Conservation (phyloP, 2,797 vertebrate genomes). For the Protonibea diacanthus region DNA sequence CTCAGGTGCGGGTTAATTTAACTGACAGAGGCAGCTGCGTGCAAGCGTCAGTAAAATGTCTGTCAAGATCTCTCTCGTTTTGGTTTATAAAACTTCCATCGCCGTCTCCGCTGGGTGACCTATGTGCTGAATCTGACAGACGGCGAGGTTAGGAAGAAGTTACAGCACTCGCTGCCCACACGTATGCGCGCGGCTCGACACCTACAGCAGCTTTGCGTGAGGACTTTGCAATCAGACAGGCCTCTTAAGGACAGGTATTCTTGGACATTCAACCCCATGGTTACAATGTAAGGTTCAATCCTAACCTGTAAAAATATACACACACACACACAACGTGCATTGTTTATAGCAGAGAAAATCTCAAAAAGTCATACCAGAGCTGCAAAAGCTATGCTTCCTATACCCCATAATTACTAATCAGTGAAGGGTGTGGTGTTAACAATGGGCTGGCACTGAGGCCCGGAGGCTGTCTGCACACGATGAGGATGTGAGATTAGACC, state of each 20-base stretch:
- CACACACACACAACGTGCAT: background rate
- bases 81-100: slow-evolving; percentile 14
- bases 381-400: slow-evolving; percentile 2
- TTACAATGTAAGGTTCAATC: background rate
- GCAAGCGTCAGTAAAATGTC: slow-evolving; percentile 2
- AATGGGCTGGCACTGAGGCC: slow-evolving; percentile 13
- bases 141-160: background rate
- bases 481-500: slow-evolving; percentile 26
- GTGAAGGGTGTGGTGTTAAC: slow-evolving; percentile 49
- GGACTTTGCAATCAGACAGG: background rate
- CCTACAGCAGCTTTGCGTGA: background rate
- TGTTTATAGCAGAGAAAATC: background rate
- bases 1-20: slow-evolving; percentile 9
- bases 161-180: background rate
- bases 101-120: background rate
- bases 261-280: background rate
- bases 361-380: background rate
- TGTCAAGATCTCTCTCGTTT: slow-evolving; percentile 25
- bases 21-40: slow-evolving; percentile 19
- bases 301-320: background rate
- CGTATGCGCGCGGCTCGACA: background rate
- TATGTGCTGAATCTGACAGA: background rate
- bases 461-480: slow-evolving; percentile 7
- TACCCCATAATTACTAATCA: slow-evolving; percentile 42
- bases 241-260: background rate